Base-by-base conservation (phyloP, 2,113 vertebrate species). In the Mola mola region DNA sequence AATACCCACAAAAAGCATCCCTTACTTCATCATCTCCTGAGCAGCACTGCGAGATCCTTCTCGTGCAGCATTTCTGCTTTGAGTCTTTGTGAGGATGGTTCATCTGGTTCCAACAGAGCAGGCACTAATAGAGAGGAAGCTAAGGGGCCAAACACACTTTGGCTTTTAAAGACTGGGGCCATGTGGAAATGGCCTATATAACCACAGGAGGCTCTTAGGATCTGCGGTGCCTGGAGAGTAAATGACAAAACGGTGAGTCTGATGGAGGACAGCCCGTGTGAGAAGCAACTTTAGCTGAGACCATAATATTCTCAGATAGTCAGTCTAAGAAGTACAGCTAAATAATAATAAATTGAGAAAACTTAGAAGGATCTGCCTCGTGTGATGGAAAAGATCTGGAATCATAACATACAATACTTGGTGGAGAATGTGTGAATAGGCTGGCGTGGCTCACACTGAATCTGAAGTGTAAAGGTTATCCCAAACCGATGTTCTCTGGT, bases 161-260 rank as follows among this genome's bases (percentile, higher is more conserved):
- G 40, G 47, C 46, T 78, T 83, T 86, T 78, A 82, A 87, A 71
- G 69, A 57, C 65, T 40, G 63, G 57, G 78, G 67, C 75, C 77
- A 79, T 80, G 81, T 83, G 83, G 83, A 81, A 81, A 75, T 69
- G 66, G 75, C 79, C 80, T 77, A 71, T 79, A 82, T 79, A 86
- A 87, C 83, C 75, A 66, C 82, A 79, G 75, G 79, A 80, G 76
- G 79, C 75, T 72, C 73, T 80, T 70, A 67, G 64, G 63, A 70
- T 79, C 60, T 1, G 29, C 55, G 16, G 22, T 49, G 67, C 47
- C 58, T 53, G 20, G 43, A 76, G 65, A 85, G 75, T 78, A 73
- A 83, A 79, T 63, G 72, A 83, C 72, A 78, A 62, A 82, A 51
- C 33, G 66, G 58, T 48, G 29, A 66, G 71, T 71, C 57, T 68